These are phyloP conservation scores for Australoheros facetus DNA, from an alignment of 2,797 vertebrate genomes.

Conservation along the genomic window DNA sequence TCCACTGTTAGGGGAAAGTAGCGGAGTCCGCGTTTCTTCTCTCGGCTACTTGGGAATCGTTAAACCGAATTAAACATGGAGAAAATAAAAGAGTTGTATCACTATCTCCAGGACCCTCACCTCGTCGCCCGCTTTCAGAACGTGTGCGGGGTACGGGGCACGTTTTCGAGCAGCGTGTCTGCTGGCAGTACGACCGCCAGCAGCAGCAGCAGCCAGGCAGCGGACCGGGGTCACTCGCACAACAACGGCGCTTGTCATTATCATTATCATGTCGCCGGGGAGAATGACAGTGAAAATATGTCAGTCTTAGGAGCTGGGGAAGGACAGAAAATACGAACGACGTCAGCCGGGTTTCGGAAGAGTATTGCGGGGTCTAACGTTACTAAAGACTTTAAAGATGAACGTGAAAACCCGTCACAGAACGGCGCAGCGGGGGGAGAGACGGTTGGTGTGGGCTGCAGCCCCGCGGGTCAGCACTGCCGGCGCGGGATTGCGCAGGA, in stretches of 20 bases:
- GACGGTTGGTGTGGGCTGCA: neutral
- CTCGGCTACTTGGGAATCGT: neutral
- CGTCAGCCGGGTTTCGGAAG: neutral
- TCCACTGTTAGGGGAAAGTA: constrained; percentile 4
- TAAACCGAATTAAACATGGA: constrained; percentile 49
- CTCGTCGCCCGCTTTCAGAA: constrained; percentile 91
- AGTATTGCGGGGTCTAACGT: neutral
- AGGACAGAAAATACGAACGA: neutral
- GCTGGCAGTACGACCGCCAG: neutral
- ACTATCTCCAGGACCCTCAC: constrained; percentile 85
- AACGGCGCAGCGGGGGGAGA: constrained; percentile 61
- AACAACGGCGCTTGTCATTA: constrained; percentile 60
- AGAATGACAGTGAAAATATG: neutral
- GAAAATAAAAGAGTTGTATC: constrained; percentile 57
- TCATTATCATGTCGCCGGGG: constrained; percentile 10
- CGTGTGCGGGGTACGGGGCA: constrained; percentile 86
- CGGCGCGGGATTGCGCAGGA: neutral
- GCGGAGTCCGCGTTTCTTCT: constrained; percentile 18
- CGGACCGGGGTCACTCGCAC: constrained; percentile 26
- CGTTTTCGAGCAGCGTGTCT: constrained; percentile 46
- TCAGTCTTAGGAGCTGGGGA: constrained; percentile 25
- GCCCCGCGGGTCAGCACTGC: neutral
- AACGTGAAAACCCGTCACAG: constrained; percentile 12
- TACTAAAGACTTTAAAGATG: neutral
- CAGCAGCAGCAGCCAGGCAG: neutral